phyloP scores from a whole-genome alignment of 2,113 vertebrate species.

The Saimiri boliviensis region DNA sequence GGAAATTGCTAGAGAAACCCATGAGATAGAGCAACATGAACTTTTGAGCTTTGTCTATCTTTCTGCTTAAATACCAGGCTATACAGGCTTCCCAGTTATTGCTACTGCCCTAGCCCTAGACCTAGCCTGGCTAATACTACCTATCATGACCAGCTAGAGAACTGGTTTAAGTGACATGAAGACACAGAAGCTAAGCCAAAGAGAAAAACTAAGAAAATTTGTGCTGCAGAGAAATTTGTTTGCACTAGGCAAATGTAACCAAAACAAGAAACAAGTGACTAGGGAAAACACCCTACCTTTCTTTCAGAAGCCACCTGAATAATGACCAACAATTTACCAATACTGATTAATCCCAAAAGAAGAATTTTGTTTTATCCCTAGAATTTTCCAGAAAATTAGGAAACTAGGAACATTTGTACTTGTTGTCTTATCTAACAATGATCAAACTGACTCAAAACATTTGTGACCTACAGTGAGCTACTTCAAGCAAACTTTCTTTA shows the following conservation, averaged over 20 bases:
- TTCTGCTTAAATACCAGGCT: neutral
- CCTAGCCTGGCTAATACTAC: neutral
- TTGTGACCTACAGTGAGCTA: constrained; percentile 16
- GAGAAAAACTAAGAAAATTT: neutral
- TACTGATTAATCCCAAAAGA: neutral
- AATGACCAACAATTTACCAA: neutral
- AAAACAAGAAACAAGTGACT: neutral
- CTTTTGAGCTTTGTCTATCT: neutral
- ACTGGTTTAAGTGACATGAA: neutral
- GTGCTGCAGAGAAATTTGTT: neutral
- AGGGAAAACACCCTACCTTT: neutral
- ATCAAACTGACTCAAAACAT: constrained; percentile 17
- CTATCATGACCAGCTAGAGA: neutral
- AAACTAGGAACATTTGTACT: neutral
- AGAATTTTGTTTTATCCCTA: neutral
- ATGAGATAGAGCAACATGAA: neutral
- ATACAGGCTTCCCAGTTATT: neutral
- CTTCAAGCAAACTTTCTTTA: constrained; percentile 33
- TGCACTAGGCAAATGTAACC: neutral
- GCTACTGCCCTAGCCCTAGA: neutral
- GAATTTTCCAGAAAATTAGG: constrained; percentile 4
- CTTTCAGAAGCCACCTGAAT: neutral
- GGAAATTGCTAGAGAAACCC: neutral
- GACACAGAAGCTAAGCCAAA: neutral
- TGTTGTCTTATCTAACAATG: neutral